Conservation (phyloP, 2,888 invertebrate genomes). For the Nowickia ferox region DNA sequence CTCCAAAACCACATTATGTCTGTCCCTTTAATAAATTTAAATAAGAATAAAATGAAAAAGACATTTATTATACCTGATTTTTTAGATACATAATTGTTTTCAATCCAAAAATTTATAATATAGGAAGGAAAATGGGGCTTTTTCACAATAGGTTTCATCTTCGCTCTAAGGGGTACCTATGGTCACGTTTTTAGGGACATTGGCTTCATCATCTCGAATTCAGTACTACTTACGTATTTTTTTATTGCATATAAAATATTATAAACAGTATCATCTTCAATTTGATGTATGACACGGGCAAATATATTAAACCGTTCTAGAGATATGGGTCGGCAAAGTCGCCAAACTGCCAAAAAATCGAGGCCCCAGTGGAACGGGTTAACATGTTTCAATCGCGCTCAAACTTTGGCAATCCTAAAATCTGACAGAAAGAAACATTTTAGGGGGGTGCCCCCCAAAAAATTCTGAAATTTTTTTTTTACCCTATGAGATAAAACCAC, state of each 20-base stretch:
- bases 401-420: conserved; percentile 3
- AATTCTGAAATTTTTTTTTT: too few relatives aligned
- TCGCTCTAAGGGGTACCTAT: conserved; percentile 33
- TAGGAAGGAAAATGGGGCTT: conserved; percentile 29
- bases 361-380: neutral
- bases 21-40: conserved; percentile 1
- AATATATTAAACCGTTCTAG: neutral
- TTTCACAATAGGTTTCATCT: conserved; percentile 16
- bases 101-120: conserved; percentile 23
- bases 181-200: conserved; percentile 38
- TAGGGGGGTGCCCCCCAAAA: neutral
- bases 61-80: neutral
- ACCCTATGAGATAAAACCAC: too few relatives aligned
- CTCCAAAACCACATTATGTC: conserved; percentile 28
- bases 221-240: conserved; percentile 45
- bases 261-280: conserved; percentile 38
- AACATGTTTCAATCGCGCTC: neutral
- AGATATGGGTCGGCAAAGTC: too few relatives aligned
- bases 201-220: conserved; percentile 34
- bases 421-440: neutral
- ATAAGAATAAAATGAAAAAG: conserved; percentile 9
- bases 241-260: conserved; percentile 28
- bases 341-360: too few relatives aligned
- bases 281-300: conserved; percentile 35
- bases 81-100: neutral